These are phyloP conservation scores for Drosophila seguyi DNA, from an alignment of 1,140 invertebrate species.

Conservation along the genomic window DNA sequence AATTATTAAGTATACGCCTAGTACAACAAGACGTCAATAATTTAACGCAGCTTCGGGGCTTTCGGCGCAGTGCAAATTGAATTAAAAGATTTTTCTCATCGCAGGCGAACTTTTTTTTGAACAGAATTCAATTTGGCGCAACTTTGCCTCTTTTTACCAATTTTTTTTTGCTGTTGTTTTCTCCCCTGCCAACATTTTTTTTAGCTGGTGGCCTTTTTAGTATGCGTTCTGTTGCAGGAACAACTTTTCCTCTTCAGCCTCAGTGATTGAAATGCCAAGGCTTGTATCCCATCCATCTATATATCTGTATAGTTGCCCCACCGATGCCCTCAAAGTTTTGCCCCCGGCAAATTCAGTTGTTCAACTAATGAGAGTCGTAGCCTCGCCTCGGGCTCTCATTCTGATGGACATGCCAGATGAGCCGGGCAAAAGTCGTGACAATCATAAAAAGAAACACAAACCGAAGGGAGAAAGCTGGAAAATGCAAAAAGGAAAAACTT, in stretches of 20 bases:
- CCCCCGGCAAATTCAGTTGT: conserved; percentile 64
- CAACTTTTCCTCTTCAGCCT: conserved; percentile 53
- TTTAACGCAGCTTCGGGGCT: conserved; percentile 44
- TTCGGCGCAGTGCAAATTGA: conserved; percentile 30
- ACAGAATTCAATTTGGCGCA: conserved; percentile 75
- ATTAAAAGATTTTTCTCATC: conserved; percentile 38
- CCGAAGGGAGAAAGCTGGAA: conserved; percentile 8
- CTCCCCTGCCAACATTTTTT: conserved; percentile 29
- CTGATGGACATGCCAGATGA: conserved; percentile 48
- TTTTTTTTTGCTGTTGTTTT: conserved; percentile 11
- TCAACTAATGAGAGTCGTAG: conserved; percentile 70
- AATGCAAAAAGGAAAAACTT: conserved; percentile 63
- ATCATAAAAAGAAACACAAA: conserved; percentile 45
- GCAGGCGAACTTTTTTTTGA: conserved; percentile 42
- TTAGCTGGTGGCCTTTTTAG: conserved; percentile 65
- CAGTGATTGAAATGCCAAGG: conserved; percentile 72
- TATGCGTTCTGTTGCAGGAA: conserved; percentile 59
- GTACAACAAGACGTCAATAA: conserved; percentile 64
- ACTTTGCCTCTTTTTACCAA: conserved; percentile 48
- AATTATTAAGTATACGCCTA: conserved; percentile 70
- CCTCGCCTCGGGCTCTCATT: conserved; percentile 40
- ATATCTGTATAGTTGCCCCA: not conserved
- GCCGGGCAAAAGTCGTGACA: conserved; percentile 60
- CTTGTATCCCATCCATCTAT: conserved; percentile 16
- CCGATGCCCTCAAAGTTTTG: conserved; percentile 21